phyloP scores from a whole-genome alignment of 2,888 invertebrate species.

The Didymodactylos carnosus region DNA sequence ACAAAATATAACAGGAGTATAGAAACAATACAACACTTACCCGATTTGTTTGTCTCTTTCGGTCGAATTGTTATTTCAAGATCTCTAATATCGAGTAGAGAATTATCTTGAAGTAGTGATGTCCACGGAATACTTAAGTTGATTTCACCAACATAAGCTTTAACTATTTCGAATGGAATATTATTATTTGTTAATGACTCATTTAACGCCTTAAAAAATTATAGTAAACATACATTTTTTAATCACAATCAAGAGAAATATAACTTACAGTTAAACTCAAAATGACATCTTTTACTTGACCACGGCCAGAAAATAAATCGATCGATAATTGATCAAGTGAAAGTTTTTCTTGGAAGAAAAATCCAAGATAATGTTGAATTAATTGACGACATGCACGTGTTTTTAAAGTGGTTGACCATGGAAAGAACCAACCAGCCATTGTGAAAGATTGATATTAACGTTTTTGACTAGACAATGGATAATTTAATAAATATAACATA shows the following conservation, averaged over 20 bases:
- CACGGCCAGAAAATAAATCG: slow-evolving; percentile 73
- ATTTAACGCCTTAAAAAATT: slow-evolving; percentile 41
- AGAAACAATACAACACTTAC: no score
- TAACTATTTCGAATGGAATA: slow-evolving; percentile 70
- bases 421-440: no score
- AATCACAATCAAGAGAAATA: background rate
- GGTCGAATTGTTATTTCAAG: slow-evolving; percentile 64
- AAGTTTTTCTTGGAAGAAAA: slow-evolving; percentile 74
- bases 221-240: slow-evolving; percentile 20
- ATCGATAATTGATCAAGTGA: slow-evolving; percentile 75
- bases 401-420: slow-evolving; percentile 62
- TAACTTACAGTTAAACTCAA: slow-evolving; percentile 42
- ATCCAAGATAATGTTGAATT: slow-evolving; percentile 73
- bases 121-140: slow-evolving; percentile 71
- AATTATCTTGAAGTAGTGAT: slow-evolving; percentile 58
- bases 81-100: slow-evolving; percentile 59
- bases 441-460: no score
- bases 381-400: slow-evolving; percentile 75
- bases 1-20: no score
- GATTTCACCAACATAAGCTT: slow-evolving; percentile 62
- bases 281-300: slow-evolving; percentile 63
- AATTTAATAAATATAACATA: no score
- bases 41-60: slow-evolving; percentile 57
- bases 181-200: slow-evolving; percentile 63
- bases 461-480: no score